A percentile compares a stretch with the other conserved stretches of the same genome.
Conservation (phyloP, 2,888 invertebrate species). For the Acleris literana region DNA sequence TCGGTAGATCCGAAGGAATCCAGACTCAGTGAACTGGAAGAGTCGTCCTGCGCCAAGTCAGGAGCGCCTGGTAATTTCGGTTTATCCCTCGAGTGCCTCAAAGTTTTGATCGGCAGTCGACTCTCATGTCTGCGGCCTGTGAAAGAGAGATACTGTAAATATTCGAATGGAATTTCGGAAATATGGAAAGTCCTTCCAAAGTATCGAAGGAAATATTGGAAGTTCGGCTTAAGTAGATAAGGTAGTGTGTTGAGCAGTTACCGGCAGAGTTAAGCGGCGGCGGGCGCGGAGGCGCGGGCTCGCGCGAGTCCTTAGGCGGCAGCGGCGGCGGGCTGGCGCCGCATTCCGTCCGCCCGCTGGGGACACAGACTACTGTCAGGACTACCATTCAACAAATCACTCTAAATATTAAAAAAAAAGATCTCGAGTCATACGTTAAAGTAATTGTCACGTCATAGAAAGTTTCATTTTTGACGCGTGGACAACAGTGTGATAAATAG, state of each 20-base stretch:
- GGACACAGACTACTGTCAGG: conserved; percentile 21
- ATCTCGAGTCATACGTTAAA: no score
- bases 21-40: conserved; percentile 72
- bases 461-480: no score
- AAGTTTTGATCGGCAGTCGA: conserved; percentile 51
- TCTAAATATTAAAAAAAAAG: no score
- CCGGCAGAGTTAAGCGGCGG: conserved; percentile 42
- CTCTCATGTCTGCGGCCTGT: conserved; percentile 60
- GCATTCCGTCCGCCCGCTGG: conserved; percentile 41
- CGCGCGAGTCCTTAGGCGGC: conserved; percentile 50
- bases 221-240: no score
- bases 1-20: conserved; percentile 86
- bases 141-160: neutral
- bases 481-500: no score
- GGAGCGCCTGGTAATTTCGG: conserved; percentile 46
- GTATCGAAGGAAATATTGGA: no score
- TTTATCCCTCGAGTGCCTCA: conserved; percentile 47
- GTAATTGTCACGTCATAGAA: no score
- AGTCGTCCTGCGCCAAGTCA: conserved; percentile 62
- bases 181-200: no score
- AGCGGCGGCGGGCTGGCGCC: conserved; percentile 47
- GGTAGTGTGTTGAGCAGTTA: conserved; percentile 3
- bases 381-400: no score
- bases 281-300: conserved; percentile 43
- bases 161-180: no score